phyloP scores from a whole-genome alignment of 2,797 vertebrate genomes.

The Mico argentatus region DNA sequence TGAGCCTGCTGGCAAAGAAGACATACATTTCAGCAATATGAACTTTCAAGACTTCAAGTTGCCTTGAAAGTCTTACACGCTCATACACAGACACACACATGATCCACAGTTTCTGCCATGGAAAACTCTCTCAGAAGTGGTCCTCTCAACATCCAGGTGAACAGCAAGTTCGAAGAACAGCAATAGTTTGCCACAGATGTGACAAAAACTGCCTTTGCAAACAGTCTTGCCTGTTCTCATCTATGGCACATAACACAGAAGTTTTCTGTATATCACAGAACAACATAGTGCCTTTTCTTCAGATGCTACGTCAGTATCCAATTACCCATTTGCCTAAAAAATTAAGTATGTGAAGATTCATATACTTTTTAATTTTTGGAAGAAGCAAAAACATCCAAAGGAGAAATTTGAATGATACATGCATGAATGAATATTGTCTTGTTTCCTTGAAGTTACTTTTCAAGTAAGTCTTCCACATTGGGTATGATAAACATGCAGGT shows the following conservation, averaged over 20 bases:
- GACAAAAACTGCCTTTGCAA: not conserved
- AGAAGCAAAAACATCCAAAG: not conserved
- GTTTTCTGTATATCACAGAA: constrained; percentile 10
- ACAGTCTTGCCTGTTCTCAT: not conserved
- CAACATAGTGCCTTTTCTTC: not conserved
- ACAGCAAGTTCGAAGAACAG: not conserved
- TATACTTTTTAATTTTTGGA: constrained; percentile 27
- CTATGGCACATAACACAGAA: not conserved
- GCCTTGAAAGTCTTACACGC: not conserved
- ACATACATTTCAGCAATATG: not conserved
- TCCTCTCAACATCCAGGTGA: constrained; percentile 9
- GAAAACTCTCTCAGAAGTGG: not conserved
- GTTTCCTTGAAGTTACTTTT: constrained; percentile 35
- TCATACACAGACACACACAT: not conserved
- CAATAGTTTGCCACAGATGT: not conserved
- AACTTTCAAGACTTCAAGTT: not conserved
- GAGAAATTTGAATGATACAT: not conserved
- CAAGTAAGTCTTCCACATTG: constrained; percentile 5
- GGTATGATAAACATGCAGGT: constrained; percentile 73
- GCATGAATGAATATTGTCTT: not conserved
- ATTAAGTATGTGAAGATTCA: constrained; percentile 37
- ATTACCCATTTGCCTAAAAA: constrained; percentile 24
- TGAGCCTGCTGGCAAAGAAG: not conserved
- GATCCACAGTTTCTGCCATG: not conserved
- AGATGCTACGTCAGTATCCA: not conserved